Percentiles rank a stretch among this genome's conserved stretches.
These are phyloP conservation scores for Spisula solida DNA, from an alignment of 2,888 invertebrate genomes.

Conservation along the genomic window DNA sequence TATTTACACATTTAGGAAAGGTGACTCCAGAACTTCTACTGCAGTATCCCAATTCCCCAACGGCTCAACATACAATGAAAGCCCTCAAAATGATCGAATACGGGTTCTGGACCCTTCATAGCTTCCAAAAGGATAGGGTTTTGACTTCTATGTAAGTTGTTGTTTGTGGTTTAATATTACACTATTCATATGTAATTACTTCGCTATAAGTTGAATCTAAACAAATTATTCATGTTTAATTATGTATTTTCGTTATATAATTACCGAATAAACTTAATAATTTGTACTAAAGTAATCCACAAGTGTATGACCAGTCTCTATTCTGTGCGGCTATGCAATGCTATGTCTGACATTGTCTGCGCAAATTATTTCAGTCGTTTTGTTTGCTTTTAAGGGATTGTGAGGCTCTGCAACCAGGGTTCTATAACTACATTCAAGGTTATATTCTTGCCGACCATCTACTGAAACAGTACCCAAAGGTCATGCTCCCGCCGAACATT, in stretches of 20 bases:
- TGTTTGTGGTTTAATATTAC: neutral
- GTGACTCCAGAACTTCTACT: slow-evolving; percentile 12
- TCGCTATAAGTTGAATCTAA: neutral
- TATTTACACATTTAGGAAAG: neutral
- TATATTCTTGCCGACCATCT: slow-evolving; percentile 31
- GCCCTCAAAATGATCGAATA: slow-evolving; percentile 12
- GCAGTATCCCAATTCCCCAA: slow-evolving; percentile 28
- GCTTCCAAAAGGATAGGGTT: slow-evolving; percentile 7
- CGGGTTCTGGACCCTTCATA: neutral
- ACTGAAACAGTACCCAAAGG: neutral
- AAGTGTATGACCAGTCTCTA: neutral
- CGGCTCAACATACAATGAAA: neutral
- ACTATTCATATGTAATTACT: neutral
- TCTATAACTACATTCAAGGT: slow-evolving; percentile 26
- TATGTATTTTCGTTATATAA: neutral
- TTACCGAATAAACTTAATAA: neutral
- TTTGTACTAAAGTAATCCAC: too few relatives aligned
- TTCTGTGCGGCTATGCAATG: neutral
- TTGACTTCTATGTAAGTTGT: neutral
- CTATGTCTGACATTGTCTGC: neutral
- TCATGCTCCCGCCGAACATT: neutral
- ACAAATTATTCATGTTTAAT: too few relatives aligned
- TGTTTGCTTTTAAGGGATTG: slow-evolving; percentile 1
- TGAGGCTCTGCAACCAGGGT: slow-evolving; percentile 14
- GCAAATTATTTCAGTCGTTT: too few relatives aligned